Percentiles rank a stretch among this genome's conserved stretches.
Conservation (phyloP, 2,113 vertebrate species). For the Oceanodroma tethys region DNA sequence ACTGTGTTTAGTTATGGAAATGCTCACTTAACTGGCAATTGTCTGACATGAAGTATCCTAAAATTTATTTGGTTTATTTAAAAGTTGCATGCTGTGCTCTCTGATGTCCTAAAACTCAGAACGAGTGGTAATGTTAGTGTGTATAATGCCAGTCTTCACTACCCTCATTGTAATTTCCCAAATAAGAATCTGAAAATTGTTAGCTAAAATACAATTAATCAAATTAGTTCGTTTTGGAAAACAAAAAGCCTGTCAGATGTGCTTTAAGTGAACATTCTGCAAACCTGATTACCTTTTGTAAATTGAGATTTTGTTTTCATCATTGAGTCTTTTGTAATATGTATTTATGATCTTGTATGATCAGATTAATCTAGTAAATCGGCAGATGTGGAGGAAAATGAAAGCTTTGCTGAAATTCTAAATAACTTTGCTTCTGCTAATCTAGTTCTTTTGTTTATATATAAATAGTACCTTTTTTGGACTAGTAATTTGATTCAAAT, state of each 20-base stretch:
- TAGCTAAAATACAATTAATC: neutral
- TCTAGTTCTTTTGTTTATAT: neutral
- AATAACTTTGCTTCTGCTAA: neutral
- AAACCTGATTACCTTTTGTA: neutral
- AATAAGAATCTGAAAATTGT: neutral
- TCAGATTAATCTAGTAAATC: neutral
- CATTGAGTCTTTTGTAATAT: neutral
- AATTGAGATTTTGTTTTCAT: neutral
- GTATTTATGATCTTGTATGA: neutral
- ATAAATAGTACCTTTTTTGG: neutral
- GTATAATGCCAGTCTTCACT: neutral
- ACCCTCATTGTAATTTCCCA: neutral
- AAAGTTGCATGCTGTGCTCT: neutral
- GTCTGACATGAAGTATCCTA: neutral
- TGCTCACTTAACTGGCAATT: conserved; percentile 5
- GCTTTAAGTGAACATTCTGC: neutral
- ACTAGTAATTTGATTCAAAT: neutral
- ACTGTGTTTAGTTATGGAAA: conserved; percentile 68
- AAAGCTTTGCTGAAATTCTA: neutral
- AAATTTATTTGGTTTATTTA: neutral
- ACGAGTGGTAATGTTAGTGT: neutral
- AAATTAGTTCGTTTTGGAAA: neutral
- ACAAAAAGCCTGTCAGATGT: neutral
- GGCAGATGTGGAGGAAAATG: neutral
- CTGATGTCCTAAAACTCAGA: neutral